phyloP scores from a whole-genome alignment of 2,888 invertebrate genomes.

The Parthenolecanium corni region DNA sequence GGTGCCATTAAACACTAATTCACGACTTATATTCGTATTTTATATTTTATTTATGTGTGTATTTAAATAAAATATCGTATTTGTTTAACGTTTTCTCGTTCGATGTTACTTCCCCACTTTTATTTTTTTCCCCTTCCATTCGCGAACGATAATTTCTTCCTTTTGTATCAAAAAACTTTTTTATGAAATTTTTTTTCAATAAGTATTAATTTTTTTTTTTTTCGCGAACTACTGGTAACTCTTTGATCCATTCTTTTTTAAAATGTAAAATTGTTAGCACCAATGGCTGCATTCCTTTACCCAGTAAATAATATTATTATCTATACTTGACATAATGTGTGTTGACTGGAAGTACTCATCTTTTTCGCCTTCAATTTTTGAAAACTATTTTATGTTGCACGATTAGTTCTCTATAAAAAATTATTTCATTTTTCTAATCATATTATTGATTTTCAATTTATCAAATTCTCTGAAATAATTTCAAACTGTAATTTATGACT shows the following conservation, averaged over 20 bases:
- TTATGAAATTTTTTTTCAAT: conserved; percentile 11
- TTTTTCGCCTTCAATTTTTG: too few relatives aligned
- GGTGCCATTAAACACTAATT: conserved; percentile 17
- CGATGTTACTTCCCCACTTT: conserved; percentile 15
- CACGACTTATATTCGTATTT: background rate
- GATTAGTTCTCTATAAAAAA: too few relatives aligned
- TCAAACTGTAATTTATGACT: too few relatives aligned
- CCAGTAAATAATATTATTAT: too few relatives aligned
- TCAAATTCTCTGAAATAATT: too few relatives aligned
- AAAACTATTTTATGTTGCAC: too few relatives aligned
- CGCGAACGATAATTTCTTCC: conserved; percentile 22
- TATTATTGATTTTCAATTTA: too few relatives aligned
- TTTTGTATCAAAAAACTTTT: background rate
- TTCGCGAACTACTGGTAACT: conserved; percentile 22
- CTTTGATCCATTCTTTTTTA: background rate
- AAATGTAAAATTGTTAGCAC: too few relatives aligned
- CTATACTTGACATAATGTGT: too few relatives aligned
- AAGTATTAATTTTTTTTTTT: background rate
- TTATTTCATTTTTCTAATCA: too few relatives aligned
- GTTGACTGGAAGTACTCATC: too few relatives aligned
- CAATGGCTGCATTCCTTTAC: background rate
- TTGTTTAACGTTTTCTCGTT: conserved; percentile 27
- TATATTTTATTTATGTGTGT: background rate
- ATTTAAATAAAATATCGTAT: conserved; percentile 6
- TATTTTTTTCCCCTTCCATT: conserved; percentile 6